Percentiles rank a stretch among this genome's conserved stretches.
phyloP scores from a whole-genome alignment of 2,888 invertebrate genomes.

The Papilio elwesi region DNA sequence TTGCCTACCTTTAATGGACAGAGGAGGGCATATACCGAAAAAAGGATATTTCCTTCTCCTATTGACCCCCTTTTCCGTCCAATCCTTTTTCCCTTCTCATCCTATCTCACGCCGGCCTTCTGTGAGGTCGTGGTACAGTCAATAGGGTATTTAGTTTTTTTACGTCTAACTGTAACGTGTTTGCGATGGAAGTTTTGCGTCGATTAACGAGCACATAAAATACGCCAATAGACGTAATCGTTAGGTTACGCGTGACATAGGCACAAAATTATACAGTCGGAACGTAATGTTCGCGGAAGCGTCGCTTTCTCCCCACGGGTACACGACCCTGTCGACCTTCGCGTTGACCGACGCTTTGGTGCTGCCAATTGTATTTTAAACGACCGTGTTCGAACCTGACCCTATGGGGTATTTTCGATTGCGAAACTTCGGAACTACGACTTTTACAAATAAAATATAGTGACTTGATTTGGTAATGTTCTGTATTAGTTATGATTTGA shows the following conservation, averaged over 20 bases:
- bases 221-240: constrained; percentile 9
- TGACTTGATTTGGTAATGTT: no score
- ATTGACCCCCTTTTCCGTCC: no score
- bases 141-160: background rate
- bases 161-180: background rate
- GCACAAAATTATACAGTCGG: constrained; percentile 35
- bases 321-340: constrained; percentile 42
- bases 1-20: no score
- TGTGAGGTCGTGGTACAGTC: no score
- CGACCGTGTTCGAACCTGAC: constrained; percentile 13
- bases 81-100: no score
- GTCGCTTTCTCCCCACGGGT: constrained; percentile 37
- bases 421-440: background rate
- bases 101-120: no score
- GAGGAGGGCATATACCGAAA: no score
- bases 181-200: background rate
- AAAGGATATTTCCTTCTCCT: no score
- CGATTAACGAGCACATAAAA: constrained; percentile 1
- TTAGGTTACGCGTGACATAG: constrained; percentile 31
- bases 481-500: no score
- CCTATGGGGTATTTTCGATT: background rate
- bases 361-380: constrained; percentile 30
- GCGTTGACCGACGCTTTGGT: constrained; percentile 30
- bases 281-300: constrained; percentile 32
- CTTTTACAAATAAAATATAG: background rate